phyloP scores from a whole-genome alignment of 2,797 vertebrate species.

The Chelidonichthys spinosus region DNA sequence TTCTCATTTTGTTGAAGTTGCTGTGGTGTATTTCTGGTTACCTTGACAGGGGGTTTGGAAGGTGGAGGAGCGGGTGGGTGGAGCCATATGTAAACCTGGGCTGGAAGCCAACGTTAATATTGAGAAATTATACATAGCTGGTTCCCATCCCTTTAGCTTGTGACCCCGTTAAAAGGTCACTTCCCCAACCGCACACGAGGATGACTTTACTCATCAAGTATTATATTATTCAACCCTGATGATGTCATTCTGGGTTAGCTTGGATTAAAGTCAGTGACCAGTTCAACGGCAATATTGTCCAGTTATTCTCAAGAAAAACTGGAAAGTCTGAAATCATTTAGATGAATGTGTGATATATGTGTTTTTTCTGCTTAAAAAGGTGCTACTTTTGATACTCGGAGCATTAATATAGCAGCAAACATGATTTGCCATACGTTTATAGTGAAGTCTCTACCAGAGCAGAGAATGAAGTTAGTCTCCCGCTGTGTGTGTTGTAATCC shows the following conservation, averaged over 20 bases:
- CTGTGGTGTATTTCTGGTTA: constrained; percentile 69
- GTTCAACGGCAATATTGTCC: not conserved
- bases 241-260: not conserved
- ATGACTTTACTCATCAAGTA: not conserved
- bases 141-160: not conserved
- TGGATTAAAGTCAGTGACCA: not conserved
- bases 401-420: not conserved
- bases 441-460: no score
- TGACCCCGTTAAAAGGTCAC: constrained; percentile 1
- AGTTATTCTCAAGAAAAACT: not conserved
- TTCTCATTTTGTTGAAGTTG: constrained; percentile 61
- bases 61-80: constrained; percentile 33
- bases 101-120: constrained; percentile 35
- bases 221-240: not conserved
- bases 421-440: no score
- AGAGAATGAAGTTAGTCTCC: no score
- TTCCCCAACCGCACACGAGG: not conserved
- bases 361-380: not conserved
- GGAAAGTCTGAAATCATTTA: not conserved
- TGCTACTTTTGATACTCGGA: not conserved
- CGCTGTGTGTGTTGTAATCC: no score
- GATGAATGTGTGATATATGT: not conserved
- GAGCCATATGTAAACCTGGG: constrained; percentile 69
- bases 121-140: not conserved
- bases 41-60: constrained; percentile 38